phyloP scores from a whole-genome alignment of 2,113 vertebrate species.

The Philantomba maxwellii region DNA sequence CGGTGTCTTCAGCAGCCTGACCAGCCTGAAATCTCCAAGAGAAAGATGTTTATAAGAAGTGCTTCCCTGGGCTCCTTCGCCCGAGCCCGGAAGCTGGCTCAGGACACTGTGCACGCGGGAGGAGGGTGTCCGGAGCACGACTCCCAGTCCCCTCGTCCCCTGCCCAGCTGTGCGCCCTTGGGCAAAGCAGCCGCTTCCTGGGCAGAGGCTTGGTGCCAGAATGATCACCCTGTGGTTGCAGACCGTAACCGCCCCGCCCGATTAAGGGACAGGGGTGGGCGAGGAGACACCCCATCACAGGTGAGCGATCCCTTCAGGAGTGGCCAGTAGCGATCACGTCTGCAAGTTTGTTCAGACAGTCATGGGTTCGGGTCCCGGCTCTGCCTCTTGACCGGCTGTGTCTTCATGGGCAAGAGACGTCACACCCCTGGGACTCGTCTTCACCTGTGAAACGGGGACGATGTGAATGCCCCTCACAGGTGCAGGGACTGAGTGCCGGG shows the following conservation, averaged over 20 bases:
- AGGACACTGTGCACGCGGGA: not conserved
- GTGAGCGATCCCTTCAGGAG: not conserved
- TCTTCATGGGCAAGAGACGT: not conserved
- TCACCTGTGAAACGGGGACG: not conserved
- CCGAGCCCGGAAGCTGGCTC: not conserved
- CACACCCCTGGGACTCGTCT: not conserved
- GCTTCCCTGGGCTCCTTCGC: not conserved
- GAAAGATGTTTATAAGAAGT: not conserved
- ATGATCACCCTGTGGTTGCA: not conserved
- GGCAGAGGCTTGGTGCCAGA: not conserved
- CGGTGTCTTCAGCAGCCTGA: not conserved
- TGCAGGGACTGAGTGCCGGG: not conserved
- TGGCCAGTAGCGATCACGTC: not conserved
- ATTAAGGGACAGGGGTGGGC: not conserved
- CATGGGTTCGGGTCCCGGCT: not conserved
- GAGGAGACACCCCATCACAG: not conserved
- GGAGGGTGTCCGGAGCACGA: not conserved
- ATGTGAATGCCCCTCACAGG: not conserved
- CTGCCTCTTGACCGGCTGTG: not conserved
- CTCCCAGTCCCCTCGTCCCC: not conserved
- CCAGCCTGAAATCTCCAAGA: not conserved
- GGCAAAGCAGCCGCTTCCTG: not conserved
- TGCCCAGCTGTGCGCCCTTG: not conserved
- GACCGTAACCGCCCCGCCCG: fast-evolving
- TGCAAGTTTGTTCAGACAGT: not conserved